Evolutionary conservation across 2,888 invertebrate genomes (phyloP).

Genomic region (Nebria brevicollis): DNA sequence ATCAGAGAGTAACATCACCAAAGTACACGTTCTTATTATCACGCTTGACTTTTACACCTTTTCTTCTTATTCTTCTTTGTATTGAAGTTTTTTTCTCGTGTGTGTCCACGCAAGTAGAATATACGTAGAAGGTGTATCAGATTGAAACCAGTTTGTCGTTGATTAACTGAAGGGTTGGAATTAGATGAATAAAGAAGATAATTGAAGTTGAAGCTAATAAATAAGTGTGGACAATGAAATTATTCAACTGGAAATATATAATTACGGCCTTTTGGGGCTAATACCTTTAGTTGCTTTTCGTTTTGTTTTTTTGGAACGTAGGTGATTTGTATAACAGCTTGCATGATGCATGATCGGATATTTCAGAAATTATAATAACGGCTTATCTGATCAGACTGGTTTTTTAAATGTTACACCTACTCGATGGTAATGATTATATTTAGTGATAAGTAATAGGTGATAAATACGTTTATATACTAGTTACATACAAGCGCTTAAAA

Average conservation of each 20-base stretch:
- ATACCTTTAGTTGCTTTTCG: background rate
- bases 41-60: constrained; percentile 11
- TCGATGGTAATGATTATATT: constrained; percentile 1
- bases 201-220: constrained; percentile 20
- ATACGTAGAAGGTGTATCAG: constrained; percentile 21
- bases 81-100: constrained; percentile 7
- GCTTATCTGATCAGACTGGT: background rate
- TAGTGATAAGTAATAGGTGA: constrained; percentile 1
- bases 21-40: constrained; percentile 26
- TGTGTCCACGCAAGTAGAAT: background rate
- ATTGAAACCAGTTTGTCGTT: constrained; percentile 30
- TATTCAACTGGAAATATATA: constrained; percentile 29
- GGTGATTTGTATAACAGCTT: constrained; percentile 1
- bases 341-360: constrained; percentile 10
- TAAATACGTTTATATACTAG: background rate
- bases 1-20: constrained; percentile 17
- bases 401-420: background rate
- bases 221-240: constrained; percentile 33
- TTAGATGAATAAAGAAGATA: constrained; percentile 27
- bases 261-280: constrained; percentile 7
- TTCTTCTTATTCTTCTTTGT: constrained; percentile 10
- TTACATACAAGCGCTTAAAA: background rate
- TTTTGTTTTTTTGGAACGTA: background rate
- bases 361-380: constrained; percentile 14
- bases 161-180: constrained; percentile 26